Percentiles rank a stretch among this genome's conserved stretches.
phyloP scores from a whole-genome alignment of 1,140 invertebrate genomes.

The Dreissena polymorpha region DNA sequence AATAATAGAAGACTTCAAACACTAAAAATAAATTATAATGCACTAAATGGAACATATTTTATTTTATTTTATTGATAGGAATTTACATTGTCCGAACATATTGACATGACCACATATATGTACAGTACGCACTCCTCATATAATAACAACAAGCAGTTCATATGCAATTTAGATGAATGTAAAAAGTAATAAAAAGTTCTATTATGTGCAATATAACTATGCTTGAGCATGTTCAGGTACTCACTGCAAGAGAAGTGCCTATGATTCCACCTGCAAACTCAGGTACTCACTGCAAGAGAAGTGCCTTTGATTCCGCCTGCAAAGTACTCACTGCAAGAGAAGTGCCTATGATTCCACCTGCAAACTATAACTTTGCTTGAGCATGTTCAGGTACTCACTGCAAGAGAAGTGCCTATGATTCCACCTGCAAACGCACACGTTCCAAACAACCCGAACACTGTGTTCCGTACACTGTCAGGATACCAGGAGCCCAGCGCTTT shows the following conservation, averaged over 20 bases:
- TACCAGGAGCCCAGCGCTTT: slow-evolving; percentile 81
- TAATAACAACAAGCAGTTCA: too few species aligned
- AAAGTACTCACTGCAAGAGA: slow-evolving; percentile 80
- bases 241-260: slow-evolving; percentile 81
- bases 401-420: slow-evolving; percentile 81
- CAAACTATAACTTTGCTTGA: slow-evolving; percentile 72
- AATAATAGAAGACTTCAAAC: too few species aligned
- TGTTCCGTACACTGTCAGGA: slow-evolving; percentile 78
- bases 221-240: slow-evolving; percentile 42
- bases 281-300: slow-evolving; percentile 79
- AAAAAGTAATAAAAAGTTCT: too few species aligned
- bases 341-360: slow-evolving; percentile 81
- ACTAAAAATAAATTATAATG: too few species aligned
- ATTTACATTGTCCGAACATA: too few species aligned
- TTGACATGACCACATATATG: too few species aligned
- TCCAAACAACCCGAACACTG: slow-evolving; percentile 81
- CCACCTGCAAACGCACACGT: slow-evolving; percentile 82
- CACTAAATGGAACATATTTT: too few species aligned
- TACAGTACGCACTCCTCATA: too few species aligned
- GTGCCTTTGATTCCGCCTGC: slow-evolving; percentile 81
- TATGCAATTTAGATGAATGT: too few species aligned
- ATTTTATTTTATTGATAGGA: too few species aligned
- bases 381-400: slow-evolving; percentile 75
- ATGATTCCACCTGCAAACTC: slow-evolving; percentile 81
- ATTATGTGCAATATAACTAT: slow-evolving; percentile 20